These are phyloP conservation scores for Orussus abietinus DNA, from an alignment of 1,140 invertebrate genomes.

Conservation along the genomic window DNA sequence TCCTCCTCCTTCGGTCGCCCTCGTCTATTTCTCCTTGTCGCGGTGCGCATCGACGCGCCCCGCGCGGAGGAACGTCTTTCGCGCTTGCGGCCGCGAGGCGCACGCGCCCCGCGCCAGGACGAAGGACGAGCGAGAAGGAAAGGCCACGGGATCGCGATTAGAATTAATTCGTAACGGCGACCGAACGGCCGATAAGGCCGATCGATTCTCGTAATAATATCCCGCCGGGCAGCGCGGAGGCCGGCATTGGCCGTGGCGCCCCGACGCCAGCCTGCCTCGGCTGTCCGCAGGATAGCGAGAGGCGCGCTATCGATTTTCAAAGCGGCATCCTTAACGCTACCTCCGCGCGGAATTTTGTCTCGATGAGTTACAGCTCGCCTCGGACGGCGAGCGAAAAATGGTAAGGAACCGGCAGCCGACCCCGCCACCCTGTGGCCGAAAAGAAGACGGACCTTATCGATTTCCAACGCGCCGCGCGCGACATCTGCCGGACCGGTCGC, in stretches of 20 bases:
- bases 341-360: conserved; percentile 3
- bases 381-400: too few species aligned
- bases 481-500: too few species aligned
- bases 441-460: too few species aligned
- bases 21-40: conserved; percentile 5
- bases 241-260: background rate
- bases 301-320: conserved; percentile 23
- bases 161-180: conserved; percentile 16
- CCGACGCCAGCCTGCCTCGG: too few species aligned
- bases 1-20: conserved; percentile 4
- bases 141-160: conserved; percentile 13
- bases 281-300: conserved; percentile 1
- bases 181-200: conserved; percentile 6
- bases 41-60: conserved; percentile 10
- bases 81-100: too few species aligned
- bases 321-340: conserved; percentile 9
- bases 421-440: too few species aligned
- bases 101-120: too few species aligned
- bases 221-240: background rate
- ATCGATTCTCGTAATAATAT: background rate
- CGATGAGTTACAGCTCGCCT: too few species aligned
- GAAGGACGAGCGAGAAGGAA: background rate
- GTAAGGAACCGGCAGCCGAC: too few species aligned
- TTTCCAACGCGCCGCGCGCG: too few species aligned
- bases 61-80: too few species aligned